Conservation (phyloP, 2,888 invertebrate species). For the Gonocerus acuteangulatus region DNA sequence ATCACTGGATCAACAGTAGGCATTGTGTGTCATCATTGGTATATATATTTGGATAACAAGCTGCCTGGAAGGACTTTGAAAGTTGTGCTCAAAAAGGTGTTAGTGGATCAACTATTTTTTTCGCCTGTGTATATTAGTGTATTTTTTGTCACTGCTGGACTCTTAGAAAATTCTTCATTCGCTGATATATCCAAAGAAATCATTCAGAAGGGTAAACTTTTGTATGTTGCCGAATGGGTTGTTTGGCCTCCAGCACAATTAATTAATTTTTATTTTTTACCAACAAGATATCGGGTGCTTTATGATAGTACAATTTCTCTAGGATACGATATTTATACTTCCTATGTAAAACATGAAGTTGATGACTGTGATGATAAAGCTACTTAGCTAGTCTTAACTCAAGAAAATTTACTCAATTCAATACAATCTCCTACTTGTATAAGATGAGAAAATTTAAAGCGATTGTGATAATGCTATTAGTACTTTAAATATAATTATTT, state of each 20-base stretch:
- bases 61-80: slow-evolving; percentile 60
- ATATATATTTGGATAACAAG: slow-evolving; percentile 62
- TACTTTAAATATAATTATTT: too few species aligned
- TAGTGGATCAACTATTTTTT: slow-evolving; percentile 74
- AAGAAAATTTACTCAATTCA: too few species aligned
- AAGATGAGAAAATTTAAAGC: too few species aligned
- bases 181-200: slow-evolving; percentile 60
- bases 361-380: background rate
- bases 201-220: slow-evolving; percentile 61
- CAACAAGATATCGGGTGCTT: slow-evolving; percentile 71
- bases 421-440: too few species aligned
- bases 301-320: slow-evolving; percentile 81
- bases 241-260: slow-evolving; percentile 90
- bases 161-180: slow-evolving; percentile 58
- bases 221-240: slow-evolving; percentile 82
- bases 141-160: slow-evolving; percentile 68
- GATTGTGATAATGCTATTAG: too few species aligned
- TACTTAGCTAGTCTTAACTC: too few species aligned
- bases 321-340: slow-evolving; percentile 78
- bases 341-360: slow-evolving; percentile 44
- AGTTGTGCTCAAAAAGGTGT: slow-evolving; percentile 65
- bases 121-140: slow-evolving; percentile 71
- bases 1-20: slow-evolving; percentile 69
- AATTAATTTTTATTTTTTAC: slow-evolving; percentile 83
- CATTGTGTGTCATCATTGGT: slow-evolving; percentile 79